A percentile compares a stretch with the other conserved stretches of the same genome.
Conservation (phyloP, 2,797 vertebrate species). For the Lagocephalus sceleratus region DNA sequence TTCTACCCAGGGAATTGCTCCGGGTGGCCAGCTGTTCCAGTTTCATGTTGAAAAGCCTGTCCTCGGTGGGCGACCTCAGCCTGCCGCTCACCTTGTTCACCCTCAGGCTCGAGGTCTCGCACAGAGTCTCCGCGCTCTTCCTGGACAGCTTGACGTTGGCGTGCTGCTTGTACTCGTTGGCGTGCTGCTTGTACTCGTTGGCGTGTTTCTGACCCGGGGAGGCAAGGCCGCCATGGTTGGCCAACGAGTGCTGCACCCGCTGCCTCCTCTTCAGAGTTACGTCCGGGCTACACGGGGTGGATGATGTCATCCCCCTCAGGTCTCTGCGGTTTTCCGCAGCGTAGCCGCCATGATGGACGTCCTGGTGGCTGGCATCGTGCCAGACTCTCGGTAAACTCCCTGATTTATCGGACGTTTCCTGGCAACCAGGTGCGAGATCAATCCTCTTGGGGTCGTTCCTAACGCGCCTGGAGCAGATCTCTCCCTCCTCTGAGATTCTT, state of each 20-base stretch:
- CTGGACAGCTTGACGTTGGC: constrained; percentile 47
- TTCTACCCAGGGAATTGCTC: constrained; percentile 83
- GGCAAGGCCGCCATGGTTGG: constrained; percentile 72
- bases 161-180: constrained; percentile 84
- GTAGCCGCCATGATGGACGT: constrained; percentile 54
- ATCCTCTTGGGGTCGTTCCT: constrained; percentile 40
- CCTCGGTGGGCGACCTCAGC: constrained; percentile 71
- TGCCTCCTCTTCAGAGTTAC: constrained; percentile 80
- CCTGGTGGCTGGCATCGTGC: constrained; percentile 67
- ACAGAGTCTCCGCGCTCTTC: constrained; percentile 62
- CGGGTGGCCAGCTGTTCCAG: constrained; percentile 86
- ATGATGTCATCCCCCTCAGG: constrained; percentile 55
- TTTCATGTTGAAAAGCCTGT: constrained; percentile 89
- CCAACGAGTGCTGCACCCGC: constrained; percentile 74
- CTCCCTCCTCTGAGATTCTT: constrained; percentile 67
- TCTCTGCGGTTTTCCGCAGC: constrained; percentile 44
- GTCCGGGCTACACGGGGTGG: constrained; percentile 70
- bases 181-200: constrained; percentile 78
- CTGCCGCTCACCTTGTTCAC: constrained; percentile 69
- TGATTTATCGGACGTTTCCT: constrained; percentile 58
- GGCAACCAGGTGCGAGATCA: constrained; percentile 56
- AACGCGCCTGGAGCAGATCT: constrained; percentile 68
- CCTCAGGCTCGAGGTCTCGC: constrained; percentile 63
- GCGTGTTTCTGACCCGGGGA: constrained; percentile 82
- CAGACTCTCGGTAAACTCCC: constrained; percentile 79